phyloP scores from a whole-genome alignment of 2,797 vertebrate species.

The Denticeps clupeoides region DNA sequence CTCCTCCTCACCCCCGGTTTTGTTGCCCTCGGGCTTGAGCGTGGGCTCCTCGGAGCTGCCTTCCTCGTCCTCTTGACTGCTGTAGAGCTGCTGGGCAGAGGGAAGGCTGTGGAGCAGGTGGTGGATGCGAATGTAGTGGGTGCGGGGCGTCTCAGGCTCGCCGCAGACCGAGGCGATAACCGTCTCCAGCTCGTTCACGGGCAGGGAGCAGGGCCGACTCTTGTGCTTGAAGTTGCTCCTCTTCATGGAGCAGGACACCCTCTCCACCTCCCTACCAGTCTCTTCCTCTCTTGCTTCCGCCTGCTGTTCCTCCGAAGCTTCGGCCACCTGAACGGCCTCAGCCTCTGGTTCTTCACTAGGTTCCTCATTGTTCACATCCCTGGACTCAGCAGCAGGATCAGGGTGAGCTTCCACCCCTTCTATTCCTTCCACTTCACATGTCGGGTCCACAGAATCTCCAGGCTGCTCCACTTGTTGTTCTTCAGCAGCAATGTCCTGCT shows the following conservation, averaged over 20 bases:
- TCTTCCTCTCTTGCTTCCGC: not conserved
- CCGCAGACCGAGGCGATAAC: constrained; percentile 84
- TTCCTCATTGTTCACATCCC: too few species aligned
- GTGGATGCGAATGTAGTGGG: constrained; percentile 91
- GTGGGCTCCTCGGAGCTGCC: constrained; percentile 52
- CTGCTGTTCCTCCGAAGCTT: constrained; percentile 31
- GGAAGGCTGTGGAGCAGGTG: constrained; percentile 89
- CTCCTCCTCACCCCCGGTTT: constrained; percentile 38
- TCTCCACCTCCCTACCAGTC: constrained; percentile 19
- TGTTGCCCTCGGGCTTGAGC: constrained; percentile 52
- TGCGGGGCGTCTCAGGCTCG: constrained; percentile 84
- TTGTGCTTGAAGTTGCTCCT: constrained; percentile 59
- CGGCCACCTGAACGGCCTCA: constrained; percentile 1
- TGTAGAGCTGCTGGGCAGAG: constrained; percentile 57
- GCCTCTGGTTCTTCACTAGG: too few species aligned
- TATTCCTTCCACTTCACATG: too few species aligned
- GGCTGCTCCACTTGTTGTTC: not conserved
- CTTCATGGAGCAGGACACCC: constrained; percentile 17
- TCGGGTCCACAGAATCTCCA: too few species aligned
- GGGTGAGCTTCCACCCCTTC: too few species aligned
- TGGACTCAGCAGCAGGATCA: too few species aligned
- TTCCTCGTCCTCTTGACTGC: constrained; percentile 35
- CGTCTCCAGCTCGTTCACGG: constrained; percentile 87
- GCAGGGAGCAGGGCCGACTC: constrained; percentile 81
- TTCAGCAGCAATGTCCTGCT: constrained; percentile 11